Percentiles rank a stretch among this genome's conserved stretches.
These are phyloP conservation scores for Glareola pratincola DNA, from an alignment of 2,113 vertebrate genomes.

Conservation along the genomic window DNA sequence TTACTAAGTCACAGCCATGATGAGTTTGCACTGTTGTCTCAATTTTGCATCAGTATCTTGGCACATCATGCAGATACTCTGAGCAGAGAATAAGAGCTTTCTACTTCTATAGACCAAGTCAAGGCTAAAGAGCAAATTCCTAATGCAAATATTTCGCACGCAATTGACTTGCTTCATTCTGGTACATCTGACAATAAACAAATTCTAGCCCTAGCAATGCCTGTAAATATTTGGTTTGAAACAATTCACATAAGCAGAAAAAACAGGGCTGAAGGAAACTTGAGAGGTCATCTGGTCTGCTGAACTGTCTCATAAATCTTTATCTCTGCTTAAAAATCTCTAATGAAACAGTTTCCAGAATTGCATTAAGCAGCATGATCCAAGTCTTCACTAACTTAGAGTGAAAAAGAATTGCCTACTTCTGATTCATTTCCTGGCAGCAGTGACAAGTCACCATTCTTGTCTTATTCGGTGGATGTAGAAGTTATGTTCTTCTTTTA, in stretches of 20 bases:
- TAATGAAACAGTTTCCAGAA: neutral
- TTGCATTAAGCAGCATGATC: neutral
- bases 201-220: neutral
- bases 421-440: neutral
- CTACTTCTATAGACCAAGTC: neutral
- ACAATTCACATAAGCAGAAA: neutral
- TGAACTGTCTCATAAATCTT: neutral
- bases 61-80: neutral
- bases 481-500: neutral
- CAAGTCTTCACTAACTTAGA: neutral
- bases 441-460: neutral
- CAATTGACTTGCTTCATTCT: neutral
- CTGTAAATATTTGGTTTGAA: neutral
- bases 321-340: neutral
- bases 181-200: neutral
- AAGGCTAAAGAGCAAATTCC: slow-evolving; percentile 20
- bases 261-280: neutral
- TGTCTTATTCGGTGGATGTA: neutral
- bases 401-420: neutral
- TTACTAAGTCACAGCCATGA: neutral
- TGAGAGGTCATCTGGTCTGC: neutral
- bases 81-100: neutral
- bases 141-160: neutral
- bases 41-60: neutral
- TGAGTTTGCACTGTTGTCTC: neutral